Evolutionary conservation across 2,113 vertebrate species (phyloP), one percentile per base, ranked within the genome.

Genomic region (Takifugu bimaculatus): DNA sequence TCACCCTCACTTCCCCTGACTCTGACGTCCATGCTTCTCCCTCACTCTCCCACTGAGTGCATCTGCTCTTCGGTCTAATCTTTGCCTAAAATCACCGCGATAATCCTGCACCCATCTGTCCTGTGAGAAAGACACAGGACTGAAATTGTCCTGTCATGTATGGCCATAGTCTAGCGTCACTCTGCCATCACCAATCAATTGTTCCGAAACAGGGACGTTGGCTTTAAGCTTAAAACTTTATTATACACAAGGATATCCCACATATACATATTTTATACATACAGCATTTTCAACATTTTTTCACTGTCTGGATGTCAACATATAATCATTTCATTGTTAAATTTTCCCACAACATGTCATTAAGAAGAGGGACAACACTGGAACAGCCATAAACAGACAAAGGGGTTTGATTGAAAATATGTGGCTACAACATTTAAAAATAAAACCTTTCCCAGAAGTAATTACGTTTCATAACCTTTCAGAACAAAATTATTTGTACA

Each of bases 71-170:
- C 72, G 57, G 77, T 85, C 85, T 92, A 91, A 91, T 91, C 90
- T 90, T 91, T 90, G 88, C 81, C 86, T 88, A 86, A 91, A 90
- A 88, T 92, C 89, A 87, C 87, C 60, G 76, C 83, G 83, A 88
- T 91, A 91, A 91, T 92, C 90, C 82, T 63, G 63, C 68, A 81
- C 86, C 90, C 91, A 91, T 90, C 90, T 92, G 90, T 83, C 84
- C 74, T 32, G 54, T 59, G 54, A 75, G 61, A 74, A 64, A 62
- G 57, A 66, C 43, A 77, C 61, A 69, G 65, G 57, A 65, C 51
- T 57, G 65, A 73, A 68, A 79, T 72, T 76, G 71, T 32, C 28
- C 52, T 65, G 32, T 29, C 29, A 55, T 72, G 29, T 60, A 48
- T 48, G 14, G 15, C 15, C 4, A 14, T 47, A 48, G n/a, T 58